phyloP scores from a whole-genome alignment of 1,140 invertebrate genomes.

The Diabrotica undecimpunctata region DNA sequence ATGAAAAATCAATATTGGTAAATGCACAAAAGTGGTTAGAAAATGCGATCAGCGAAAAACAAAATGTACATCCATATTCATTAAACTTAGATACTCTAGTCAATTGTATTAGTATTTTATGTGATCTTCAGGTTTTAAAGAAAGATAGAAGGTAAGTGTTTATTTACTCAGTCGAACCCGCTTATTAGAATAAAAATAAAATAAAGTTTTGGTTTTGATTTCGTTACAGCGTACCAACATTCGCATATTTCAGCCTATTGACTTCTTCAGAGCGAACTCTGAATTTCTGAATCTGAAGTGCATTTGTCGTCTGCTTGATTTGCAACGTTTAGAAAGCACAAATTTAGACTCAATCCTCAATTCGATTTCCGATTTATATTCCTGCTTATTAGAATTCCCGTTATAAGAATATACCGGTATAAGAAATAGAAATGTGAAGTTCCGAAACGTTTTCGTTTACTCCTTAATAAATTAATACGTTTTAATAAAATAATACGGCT shows the following conservation, averaged over 20 bases:
- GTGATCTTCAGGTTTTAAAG: constrained; percentile 36
- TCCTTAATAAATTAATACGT: too few species aligned
- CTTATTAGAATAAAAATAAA: background rate
- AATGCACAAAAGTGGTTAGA: constrained; percentile 53
- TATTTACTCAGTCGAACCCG: background rate
- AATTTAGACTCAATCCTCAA: too few species aligned
- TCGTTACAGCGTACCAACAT: too few species aligned
- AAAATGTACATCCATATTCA: constrained; percentile 56
- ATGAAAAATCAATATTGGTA: constrained; percentile 50
- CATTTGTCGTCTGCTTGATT: too few species aligned
- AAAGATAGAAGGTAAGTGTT: constrained; percentile 46
- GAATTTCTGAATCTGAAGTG: background rate
- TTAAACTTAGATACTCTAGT: constrained; percentile 55
- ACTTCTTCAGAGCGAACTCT: background rate
- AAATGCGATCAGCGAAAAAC: constrained; percentile 39
- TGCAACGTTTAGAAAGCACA: too few species aligned
- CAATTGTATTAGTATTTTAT: constrained; percentile 49
- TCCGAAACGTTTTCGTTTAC: too few species aligned
- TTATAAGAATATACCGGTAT: too few species aligned
- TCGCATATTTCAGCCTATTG: background rate
- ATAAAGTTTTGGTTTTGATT: constrained; percentile 5
- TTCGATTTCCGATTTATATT: too few species aligned
- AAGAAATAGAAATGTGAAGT: too few species aligned
- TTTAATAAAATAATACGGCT: too few species aligned
- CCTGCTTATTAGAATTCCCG: too few species aligned